Evolutionary conservation across 1,140 invertebrate species (phyloP).

Genomic region (Trichonephila inaurata): DNA sequence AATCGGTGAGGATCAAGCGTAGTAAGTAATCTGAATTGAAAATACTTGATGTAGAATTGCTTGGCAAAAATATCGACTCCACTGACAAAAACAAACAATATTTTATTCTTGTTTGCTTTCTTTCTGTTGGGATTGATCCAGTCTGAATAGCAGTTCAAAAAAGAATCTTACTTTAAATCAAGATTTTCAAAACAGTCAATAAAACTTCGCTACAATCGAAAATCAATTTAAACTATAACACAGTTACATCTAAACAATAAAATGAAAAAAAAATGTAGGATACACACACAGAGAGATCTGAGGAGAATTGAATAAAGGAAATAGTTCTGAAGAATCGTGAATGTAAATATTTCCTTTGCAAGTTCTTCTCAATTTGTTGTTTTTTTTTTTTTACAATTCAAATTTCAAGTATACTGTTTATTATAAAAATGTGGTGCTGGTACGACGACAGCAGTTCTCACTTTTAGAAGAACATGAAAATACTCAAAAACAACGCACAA

Average conservation of each 20-base stretch:
- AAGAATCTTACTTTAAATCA: background rate
- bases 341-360: no score
- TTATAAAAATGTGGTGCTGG: no score
- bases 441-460: no score
- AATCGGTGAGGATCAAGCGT: background rate
- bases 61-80: slow-evolving; percentile 5
- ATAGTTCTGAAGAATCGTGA: no score
- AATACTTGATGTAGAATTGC: background rate
- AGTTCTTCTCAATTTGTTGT: no score
- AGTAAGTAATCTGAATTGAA: background rate
- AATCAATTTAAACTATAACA: slow-evolving; percentile 1
- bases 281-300: background rate
- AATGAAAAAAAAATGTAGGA: background rate
- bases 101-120: background rate
- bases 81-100: background rate
- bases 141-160: background rate
- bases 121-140: background rate
- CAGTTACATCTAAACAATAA: background rate
- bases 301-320: no score
- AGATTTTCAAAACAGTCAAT: slow-evolving; percentile 29
- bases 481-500: no score
- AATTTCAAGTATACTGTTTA: no score
- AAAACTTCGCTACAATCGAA: background rate
- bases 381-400: no score
- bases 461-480: no score